A percentile compares a stretch with the other conserved stretches of the same genome.
These are phyloP conservation scores for Neopelma chrysocephalum DNA, from an alignment of 2,797 vertebrate genomes.

Conservation along the genomic window DNA sequence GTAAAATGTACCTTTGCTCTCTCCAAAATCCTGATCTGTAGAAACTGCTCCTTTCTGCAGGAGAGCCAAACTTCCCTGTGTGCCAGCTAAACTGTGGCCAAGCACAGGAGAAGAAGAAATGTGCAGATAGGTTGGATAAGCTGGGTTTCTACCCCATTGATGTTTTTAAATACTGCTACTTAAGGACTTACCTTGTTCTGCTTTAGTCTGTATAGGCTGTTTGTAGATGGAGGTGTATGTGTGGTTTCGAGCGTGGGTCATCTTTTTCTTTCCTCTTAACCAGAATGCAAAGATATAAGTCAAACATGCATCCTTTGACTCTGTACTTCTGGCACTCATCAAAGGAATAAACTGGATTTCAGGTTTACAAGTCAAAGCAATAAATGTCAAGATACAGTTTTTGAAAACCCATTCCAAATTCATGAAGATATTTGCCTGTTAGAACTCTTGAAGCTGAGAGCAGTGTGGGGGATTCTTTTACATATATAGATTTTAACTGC, in stretches of 20 bases:
- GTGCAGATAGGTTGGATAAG: background rate
- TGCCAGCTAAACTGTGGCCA: background rate
- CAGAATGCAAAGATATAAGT: conserved; percentile 20
- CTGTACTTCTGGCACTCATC: background rate
- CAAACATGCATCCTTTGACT: conserved; percentile 5
- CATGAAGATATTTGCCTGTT: conserved; percentile 15
- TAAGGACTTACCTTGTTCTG: conserved; percentile 19
- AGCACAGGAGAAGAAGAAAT: background rate
- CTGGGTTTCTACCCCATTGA: background rate
- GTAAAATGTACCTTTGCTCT: background rate
- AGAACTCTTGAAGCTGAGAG: conserved; percentile 3
- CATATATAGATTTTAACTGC: conserved; percentile 20
- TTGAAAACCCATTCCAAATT: conserved; percentile 49
- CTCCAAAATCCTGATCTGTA: background rate
- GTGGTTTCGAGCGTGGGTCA: background rate
- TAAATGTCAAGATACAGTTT: conserved; percentile 34
- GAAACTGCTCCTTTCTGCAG: background rate
- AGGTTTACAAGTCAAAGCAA: conserved; percentile 65
- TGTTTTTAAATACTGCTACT: conserved; percentile 24
- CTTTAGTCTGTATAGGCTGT: conserved; percentile 36
- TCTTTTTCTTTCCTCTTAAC: conserved; percentile 31
- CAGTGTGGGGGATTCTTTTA: conserved; percentile 34
- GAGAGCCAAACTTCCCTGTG: background rate
- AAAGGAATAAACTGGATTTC: conserved; percentile 53
- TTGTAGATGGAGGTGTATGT: conserved; percentile 25